phyloP scores from a whole-genome alignment of 1,140 invertebrate genomes.

The Heliconius hermathena region DNA sequence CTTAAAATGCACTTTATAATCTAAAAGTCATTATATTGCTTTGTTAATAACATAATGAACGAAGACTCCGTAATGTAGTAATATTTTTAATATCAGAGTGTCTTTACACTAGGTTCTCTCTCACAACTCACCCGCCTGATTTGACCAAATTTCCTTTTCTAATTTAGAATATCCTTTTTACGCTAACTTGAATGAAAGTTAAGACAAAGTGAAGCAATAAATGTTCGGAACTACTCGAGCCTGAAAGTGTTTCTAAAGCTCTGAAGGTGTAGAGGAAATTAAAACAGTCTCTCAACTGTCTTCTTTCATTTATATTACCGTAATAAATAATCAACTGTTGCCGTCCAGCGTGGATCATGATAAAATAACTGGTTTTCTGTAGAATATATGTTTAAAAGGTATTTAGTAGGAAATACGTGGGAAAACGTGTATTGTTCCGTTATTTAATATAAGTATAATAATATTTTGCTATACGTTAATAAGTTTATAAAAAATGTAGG shows the following conservation, averaged over 20 bases:
- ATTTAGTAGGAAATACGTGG: background rate
- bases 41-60: too few species aligned
- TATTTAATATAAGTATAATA: too few species aligned
- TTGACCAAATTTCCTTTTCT: background rate
- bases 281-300: constrained; percentile 22
- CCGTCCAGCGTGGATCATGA: background rate
- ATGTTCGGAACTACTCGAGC: constrained; percentile 20
- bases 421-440: too few species aligned
- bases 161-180: background rate
- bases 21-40: too few species aligned
- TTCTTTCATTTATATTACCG: constrained; percentile 12
- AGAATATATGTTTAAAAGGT: background rate
- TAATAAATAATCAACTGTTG: background rate
- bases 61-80: too few species aligned
- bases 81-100: too few species aligned
- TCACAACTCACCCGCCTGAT: too few species aligned
- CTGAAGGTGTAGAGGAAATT: constrained; percentile 23
- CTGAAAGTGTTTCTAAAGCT: constrained; percentile 20
- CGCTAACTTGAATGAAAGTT: constrained; percentile 9
- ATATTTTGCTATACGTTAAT: too few species aligned
- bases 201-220: constrained; percentile 23
- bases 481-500: too few species aligned
- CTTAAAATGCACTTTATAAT: too few species aligned
- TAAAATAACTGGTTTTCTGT: background rate
- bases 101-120: too few species aligned